Conservation (phyloP, 1,140 invertebrate species). For the Campoletis sonorensis region DNA sequence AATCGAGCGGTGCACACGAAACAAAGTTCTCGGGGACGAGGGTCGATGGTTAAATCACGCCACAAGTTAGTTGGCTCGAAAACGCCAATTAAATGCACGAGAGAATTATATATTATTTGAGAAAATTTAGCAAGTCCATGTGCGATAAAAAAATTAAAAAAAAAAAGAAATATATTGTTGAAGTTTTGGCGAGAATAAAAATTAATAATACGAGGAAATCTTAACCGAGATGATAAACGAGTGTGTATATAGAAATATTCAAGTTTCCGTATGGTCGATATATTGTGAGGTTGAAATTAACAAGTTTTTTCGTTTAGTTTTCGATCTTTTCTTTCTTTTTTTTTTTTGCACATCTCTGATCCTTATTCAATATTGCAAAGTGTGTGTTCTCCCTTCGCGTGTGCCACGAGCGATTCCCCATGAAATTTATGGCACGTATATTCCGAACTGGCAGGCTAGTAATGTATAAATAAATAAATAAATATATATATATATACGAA, state of each 20-base stretch:
- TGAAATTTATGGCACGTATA: conserved; percentile 34
- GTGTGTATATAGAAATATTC: not conserved
- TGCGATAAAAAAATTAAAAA: conserved; percentile 2
- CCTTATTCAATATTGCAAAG: conserved; percentile 35
- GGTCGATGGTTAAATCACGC: conserved; percentile 39
- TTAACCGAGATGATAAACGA: not conserved
- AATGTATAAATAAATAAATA: not conserved
- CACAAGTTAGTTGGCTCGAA: not conserved
- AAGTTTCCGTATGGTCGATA: not conserved
- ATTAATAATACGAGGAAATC: not conserved
- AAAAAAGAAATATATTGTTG: too few relatives aligned
- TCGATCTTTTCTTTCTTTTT: not conserved
- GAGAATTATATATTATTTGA: conserved; percentile 29
- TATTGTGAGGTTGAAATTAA: conserved; percentile 24
- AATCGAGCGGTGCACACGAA: conserved; percentile 27
- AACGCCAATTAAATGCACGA: conserved; percentile 40
- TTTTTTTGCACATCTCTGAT: conserved; percentile 24
- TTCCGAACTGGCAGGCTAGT: not conserved
- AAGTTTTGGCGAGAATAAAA: conserved; percentile 6
- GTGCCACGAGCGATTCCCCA: conserved; percentile 14
- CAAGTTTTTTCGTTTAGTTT: conserved; percentile 26
- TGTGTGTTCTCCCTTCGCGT: conserved; percentile 2
- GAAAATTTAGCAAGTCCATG: not conserved
- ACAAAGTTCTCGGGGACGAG: not conserved
- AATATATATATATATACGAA: conserved; percentile 1